Conservation (phyloP, 2,797 vertebrate species). For the Coreius guichenoti region DNA sequence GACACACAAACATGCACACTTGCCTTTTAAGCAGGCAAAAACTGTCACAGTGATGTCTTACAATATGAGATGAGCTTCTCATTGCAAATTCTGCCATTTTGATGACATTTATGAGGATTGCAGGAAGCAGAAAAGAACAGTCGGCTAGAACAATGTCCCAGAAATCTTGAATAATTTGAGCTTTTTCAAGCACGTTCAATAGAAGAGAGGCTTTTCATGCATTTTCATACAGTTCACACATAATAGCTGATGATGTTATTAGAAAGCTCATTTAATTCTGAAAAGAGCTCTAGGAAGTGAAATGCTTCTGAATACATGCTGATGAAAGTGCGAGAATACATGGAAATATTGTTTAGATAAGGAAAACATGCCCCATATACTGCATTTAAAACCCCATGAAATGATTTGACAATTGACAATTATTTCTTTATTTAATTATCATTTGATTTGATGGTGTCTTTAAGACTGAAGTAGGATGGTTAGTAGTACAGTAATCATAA, state of each 20-base stretch:
- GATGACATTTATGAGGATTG: conserved; percentile 41
- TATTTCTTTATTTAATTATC: background rate
- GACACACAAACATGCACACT: background rate
- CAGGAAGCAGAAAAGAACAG: conserved; percentile 22
- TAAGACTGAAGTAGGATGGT: background rate
- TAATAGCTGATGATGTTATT: conserved; percentile 2
- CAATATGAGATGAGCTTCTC: background rate
- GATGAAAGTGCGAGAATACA: background rate
- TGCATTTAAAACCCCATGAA: background rate
- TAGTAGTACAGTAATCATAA: background rate
- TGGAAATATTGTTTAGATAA: background rate
- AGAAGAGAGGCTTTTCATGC: background rate
- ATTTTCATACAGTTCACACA: background rate
- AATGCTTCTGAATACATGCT: conserved; percentile 5
- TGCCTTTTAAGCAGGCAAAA: background rate
- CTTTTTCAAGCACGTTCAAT: conserved; percentile 8
- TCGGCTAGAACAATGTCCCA: background rate
- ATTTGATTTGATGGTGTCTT: background rate
- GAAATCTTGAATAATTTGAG: conserved; percentile 26
- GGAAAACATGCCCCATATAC: background rate
- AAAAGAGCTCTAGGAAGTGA: background rate
- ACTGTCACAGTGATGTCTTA: conserved; percentile 4
- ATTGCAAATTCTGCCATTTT: conserved; percentile 36
- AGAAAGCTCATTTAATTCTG: background rate
- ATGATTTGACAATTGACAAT: background rate